These are phyloP conservation scores for Ophiothrix spiculata DNA, from an alignment of 35 echinoderm and acorn worm genomes.

Conservation along the genomic window DNA sequence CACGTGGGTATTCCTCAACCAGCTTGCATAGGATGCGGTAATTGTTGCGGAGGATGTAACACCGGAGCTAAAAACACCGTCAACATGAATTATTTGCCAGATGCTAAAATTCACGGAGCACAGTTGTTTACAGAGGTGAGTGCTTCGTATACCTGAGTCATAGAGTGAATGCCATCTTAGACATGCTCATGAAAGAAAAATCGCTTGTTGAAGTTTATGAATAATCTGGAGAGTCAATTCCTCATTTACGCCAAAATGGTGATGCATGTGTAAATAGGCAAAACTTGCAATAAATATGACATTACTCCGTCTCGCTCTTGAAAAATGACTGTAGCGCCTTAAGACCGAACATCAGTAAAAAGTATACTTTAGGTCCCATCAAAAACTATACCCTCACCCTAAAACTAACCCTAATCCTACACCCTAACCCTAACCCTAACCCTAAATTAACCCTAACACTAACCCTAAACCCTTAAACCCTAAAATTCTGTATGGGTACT, in stretches of 20 bases:
- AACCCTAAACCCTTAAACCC: too few relatives aligned
- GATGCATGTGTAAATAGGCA: neutral
- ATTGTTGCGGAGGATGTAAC: slow-evolving; percentile 64
- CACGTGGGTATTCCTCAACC: slow-evolving; percentile 46
- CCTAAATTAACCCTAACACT: too few relatives aligned
- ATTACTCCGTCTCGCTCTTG: neutral
- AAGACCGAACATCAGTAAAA: too few relatives aligned
- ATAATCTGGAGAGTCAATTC: neutral
- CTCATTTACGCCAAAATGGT: neutral
- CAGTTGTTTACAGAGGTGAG: slow-evolving; percentile 69
- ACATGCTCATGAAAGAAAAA: neutral
- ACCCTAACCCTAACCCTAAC: too few relatives aligned
- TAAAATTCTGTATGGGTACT: too few relatives aligned
- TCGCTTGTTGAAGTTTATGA: neutral
- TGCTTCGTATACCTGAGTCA: neutral
- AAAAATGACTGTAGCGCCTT: too few relatives aligned
- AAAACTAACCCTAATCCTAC: too few relatives aligned
- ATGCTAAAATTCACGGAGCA: slow-evolving; percentile 55
- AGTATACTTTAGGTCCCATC: too few relatives aligned
- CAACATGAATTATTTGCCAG: slow-evolving; percentile 68
- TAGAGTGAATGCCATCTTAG: neutral
- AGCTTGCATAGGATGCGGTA: slow-evolving; percentile 53
- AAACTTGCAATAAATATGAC: neutral
- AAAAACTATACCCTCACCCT: too few relatives aligned
- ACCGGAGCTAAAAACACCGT: slow-evolving; percentile 72